Conservation (phyloP, 2,888 invertebrate genomes). For the Ctena decussata region DNA sequence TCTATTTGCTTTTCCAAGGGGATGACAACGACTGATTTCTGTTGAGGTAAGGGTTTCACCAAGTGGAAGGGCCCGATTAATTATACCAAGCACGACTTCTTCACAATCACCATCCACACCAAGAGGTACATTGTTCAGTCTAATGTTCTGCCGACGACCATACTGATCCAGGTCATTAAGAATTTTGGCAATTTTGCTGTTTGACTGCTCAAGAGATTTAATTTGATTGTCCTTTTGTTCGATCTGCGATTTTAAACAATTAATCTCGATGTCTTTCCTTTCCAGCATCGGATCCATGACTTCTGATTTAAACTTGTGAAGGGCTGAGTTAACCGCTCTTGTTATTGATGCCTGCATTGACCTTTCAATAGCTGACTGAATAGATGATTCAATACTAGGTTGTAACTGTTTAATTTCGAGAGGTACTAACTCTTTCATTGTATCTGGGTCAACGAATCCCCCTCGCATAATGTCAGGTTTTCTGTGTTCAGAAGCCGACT, state of each 20-base stretch:
- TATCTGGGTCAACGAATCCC: background rate
- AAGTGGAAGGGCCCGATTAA: background rate
- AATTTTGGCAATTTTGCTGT: background rate
- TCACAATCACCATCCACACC: background rate
- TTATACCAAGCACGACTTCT: background rate
- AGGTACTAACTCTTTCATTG: background rate
- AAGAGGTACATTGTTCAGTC: background rate
- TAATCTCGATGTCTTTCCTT: background rate
- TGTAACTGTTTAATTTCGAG: background rate
- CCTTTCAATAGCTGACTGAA: background rate
- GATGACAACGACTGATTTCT: background rate
- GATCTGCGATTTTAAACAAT: background rate
- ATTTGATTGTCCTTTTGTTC: background rate
- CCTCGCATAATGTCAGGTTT: background rate
- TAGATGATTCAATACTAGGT: background rate
- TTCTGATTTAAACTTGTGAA: background rate
- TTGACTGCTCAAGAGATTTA: background rate
- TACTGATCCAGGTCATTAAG: background rate
- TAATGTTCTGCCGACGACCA: background rate
- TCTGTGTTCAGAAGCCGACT: background rate
- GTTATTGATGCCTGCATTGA: background rate
- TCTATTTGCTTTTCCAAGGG: background rate
- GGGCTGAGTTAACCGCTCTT: background rate
- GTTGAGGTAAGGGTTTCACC: background rate
- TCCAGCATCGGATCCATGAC: background rate